A percentile compares a stretch with the other conserved stretches of the same genome.
Conservation (phyloP, 2,888 invertebrate genomes). For the Platycheirus rosarum region DNA sequence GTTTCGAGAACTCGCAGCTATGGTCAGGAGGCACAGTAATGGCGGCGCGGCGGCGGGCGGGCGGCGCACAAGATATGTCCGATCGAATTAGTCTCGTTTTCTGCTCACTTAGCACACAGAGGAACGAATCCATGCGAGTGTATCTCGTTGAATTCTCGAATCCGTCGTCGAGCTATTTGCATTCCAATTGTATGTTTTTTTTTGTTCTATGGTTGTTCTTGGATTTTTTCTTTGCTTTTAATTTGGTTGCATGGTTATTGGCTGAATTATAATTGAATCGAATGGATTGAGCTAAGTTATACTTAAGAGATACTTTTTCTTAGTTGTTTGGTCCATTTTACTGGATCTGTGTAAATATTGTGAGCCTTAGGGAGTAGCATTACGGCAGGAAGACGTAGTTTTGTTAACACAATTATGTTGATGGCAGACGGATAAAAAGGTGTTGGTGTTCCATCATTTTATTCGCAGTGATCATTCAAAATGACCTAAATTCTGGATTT, state of each 20-base stretch:
- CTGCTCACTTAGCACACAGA: slow-evolving; percentile 66
- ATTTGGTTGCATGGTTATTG: slow-evolving; percentile 67
- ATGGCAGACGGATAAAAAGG: slow-evolving; percentile 9
- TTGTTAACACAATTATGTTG: slow-evolving; percentile 46
- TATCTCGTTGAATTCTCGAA: slow-evolving; percentile 32
- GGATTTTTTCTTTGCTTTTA: slow-evolving; percentile 66
- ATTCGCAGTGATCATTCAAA: slow-evolving; percentile 37
- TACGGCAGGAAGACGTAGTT: slow-evolving; percentile 16
- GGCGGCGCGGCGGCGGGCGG: neutral
- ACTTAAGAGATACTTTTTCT: slow-evolving; percentile 17
- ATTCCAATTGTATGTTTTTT: slow-evolving; percentile 62
- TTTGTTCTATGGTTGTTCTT: slow-evolving; percentile 41
- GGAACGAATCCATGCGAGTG: slow-evolving; percentile 36
- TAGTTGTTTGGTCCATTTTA: slow-evolving; percentile 20
- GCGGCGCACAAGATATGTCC: slow-evolving; percentile 64
- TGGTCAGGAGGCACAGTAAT: too few species aligned
- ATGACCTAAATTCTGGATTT: slow-evolving; percentile 63
- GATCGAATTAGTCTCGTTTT: slow-evolving; percentile 72
- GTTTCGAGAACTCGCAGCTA: slow-evolving; percentile 52
- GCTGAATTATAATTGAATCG: slow-evolving; percentile 68
- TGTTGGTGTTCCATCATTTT: neutral
- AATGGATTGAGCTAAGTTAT: slow-evolving; percentile 58
- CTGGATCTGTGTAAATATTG: slow-evolving; percentile 57
- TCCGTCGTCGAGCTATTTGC: slow-evolving; percentile 58
- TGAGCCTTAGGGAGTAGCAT: slow-evolving; percentile 50